phyloP scores from a whole-genome alignment of 2,888 invertebrate genomes.

The Morpho deidamia region DNA sequence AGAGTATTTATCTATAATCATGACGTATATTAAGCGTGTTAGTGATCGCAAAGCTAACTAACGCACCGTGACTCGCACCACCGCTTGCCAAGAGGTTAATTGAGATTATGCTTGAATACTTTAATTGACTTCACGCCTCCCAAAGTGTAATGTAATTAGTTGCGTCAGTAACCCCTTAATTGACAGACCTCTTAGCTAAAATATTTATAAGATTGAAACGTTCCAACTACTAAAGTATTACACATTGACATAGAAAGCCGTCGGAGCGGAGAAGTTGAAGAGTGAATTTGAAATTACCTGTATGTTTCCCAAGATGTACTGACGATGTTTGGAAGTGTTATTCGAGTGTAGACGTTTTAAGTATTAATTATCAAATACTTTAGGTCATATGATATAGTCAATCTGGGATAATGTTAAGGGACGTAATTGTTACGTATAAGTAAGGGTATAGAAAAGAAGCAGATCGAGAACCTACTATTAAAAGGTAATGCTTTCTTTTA shows the following conservation, averaged over 20 bases:
- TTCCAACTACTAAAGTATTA: neutral
- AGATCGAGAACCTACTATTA: too few relatives aligned
- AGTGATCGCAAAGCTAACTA: neutral
- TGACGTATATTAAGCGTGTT: neutral
- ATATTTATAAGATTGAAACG: neutral
- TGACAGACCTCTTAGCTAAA: slow-evolving; percentile 1
- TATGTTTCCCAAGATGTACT: neutral
- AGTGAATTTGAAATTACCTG: slow-evolving; percentile 4
- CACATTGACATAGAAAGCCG: slow-evolving; percentile 13
- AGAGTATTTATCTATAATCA: too few relatives aligned
- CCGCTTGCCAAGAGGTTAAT: neutral
- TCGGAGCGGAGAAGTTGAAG: slow-evolving; percentile 4
- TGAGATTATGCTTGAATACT: slow-evolving; percentile 9
- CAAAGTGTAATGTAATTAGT: slow-evolving; percentile 23
- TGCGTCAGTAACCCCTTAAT: slow-evolving; percentile 9
- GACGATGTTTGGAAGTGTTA: neutral
- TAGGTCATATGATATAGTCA: too few relatives aligned
- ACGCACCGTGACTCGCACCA: neutral
- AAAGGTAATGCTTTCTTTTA: too few relatives aligned
- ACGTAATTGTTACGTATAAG: too few relatives aligned
- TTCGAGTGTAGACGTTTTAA: too few relatives aligned
- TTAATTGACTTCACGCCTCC: slow-evolving; percentile 28
- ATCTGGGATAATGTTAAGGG: too few relatives aligned
- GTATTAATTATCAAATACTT: too few relatives aligned
- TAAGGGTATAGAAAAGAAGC: too few relatives aligned